phyloP scores from a whole-genome alignment of 1,140 invertebrate species.

The Neodiprion lecontei region DNA sequence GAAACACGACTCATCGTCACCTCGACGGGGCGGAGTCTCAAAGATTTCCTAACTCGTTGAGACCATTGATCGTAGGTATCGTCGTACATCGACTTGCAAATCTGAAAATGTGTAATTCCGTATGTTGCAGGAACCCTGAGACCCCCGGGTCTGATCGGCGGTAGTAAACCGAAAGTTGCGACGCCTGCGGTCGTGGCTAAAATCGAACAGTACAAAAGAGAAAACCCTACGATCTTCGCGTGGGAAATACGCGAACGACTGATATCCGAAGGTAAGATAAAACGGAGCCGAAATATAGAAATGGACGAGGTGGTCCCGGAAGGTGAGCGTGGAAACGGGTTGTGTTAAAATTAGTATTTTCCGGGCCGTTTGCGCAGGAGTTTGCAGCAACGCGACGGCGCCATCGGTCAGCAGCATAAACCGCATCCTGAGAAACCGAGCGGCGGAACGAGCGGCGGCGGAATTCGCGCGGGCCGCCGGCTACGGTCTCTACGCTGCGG shows the following conservation, averaged over 20 bases:
- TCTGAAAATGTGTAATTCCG: too few relatives aligned
- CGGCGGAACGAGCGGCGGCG: slow-evolving; percentile 90
- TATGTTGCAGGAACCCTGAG: slow-evolving; percentile 83
- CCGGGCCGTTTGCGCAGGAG: slow-evolving; percentile 62
- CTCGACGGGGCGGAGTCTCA: too few relatives aligned
- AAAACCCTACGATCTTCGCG: slow-evolving; percentile 98
- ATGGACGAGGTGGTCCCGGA: background rate
- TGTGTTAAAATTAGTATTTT: background rate
- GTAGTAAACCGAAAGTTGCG: slow-evolving; percentile 98
- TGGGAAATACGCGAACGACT: slow-evolving; percentile 95
- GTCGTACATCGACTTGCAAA: too few relatives aligned
- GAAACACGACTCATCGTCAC: too few relatives aligned
- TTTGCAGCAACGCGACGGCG: slow-evolving; percentile 89
- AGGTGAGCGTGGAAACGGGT: background rate
- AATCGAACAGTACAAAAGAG: slow-evolving; percentile 95
- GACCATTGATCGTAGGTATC: too few relatives aligned
- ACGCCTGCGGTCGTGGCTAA: slow-evolving; percentile 95
- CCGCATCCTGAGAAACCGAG: slow-evolving; percentile 87
- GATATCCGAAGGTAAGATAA: slow-evolving; percentile 87
- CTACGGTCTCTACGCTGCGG: slow-evolving; percentile 80
- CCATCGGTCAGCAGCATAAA: slow-evolving; percentile 94
- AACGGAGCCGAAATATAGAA: background rate
- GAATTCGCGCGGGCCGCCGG: slow-evolving; percentile 91
- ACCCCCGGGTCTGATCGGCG: slow-evolving; percentile 95
- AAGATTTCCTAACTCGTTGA: too few relatives aligned